Percentiles rank a stretch among this genome's conserved stretches.
Evolutionary conservation across 2,888 invertebrate species (phyloP).

Genomic region (Drosophila nr. perissopoda): DNA sequence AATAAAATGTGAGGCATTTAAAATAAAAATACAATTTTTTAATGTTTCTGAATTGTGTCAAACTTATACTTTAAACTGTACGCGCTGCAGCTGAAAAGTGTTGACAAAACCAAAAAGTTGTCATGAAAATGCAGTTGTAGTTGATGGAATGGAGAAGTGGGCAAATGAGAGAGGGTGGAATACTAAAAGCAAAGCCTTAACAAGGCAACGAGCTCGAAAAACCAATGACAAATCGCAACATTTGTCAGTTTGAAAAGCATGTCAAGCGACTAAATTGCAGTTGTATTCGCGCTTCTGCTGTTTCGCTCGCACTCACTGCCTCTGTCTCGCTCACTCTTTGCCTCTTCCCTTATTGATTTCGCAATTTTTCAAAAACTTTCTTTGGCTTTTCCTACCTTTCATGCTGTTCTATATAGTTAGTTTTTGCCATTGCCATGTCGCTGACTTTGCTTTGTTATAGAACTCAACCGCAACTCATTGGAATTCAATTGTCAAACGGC

Average conservation of each 20-base stretch:
- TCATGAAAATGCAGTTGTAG: constrained; percentile 48
- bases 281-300: constrained; percentile 41
- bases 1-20: neutral
- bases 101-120: constrained; percentile 1
- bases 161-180: neutral
- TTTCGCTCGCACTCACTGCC: neutral
- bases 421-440: constrained; percentile 27
- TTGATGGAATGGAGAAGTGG: neutral
- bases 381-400: constrained; percentile 20
- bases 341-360: constrained; percentile 66
- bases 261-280: constrained; percentile 77
- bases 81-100: constrained; percentile 4
- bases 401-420: constrained; percentile 3
- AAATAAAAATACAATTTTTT: neutral
- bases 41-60: neutral
- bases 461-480: constrained; percentile 76
- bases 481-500: constrained; percentile 72
- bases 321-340: neutral
- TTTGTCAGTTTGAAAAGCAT: constrained; percentile 72
- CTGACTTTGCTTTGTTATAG: constrained; percentile 59
- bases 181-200: constrained; percentile 45
- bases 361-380: constrained; percentile 50
- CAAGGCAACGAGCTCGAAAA: constrained; percentile 35
- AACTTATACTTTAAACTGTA: constrained; percentile 4
- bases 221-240: constrained; percentile 57